These are phyloP conservation scores for Stomatorhinus walkeri DNA, from an alignment of 2,797 vertebrate genomes.

Conservation along the genomic window DNA sequence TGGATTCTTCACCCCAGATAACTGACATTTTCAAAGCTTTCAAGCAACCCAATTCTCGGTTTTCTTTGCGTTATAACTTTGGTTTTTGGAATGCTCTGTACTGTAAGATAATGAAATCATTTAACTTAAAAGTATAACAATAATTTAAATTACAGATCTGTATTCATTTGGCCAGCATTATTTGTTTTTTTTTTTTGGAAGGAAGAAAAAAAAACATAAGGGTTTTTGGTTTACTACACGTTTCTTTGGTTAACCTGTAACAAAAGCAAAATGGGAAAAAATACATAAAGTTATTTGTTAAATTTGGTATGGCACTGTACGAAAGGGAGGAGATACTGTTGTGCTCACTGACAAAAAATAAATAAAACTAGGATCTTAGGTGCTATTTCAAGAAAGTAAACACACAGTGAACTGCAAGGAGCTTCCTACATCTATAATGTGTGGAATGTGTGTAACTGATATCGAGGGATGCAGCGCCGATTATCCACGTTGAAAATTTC, in stretches of 20 bases:
- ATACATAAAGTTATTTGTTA: constrained; percentile 44
- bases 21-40: constrained; percentile 39
- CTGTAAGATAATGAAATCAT: constrained; percentile 48
- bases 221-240: constrained; percentile 75
- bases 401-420: constrained; percentile 67
- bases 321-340: constrained; percentile 49
- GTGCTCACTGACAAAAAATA: constrained; percentile 49
- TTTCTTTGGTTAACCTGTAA: constrained; percentile 82
- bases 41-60: constrained; percentile 46
- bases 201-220: constrained; percentile 50
- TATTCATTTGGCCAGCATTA: constrained; percentile 66
- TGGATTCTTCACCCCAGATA: constrained; percentile 38
- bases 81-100: constrained; percentile 69
- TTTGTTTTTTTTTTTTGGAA: constrained; percentile 40
- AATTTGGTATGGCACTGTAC: constrained; percentile 66
- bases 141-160: constrained; percentile 52
- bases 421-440: constrained; percentile 60
- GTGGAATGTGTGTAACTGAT: constrained; percentile 57
- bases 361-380: constrained; percentile 42
- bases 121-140: constrained; percentile 43
- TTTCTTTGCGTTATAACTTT: constrained; percentile 61
- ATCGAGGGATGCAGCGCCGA: constrained; percentile 60
- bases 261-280: constrained; percentile 61
- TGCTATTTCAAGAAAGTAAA: constrained; percentile 61
- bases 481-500: constrained; percentile 61